Base-by-base conservation (phyloP, 2,797 vertebrate species). In the Typhlichthys eigenmanni region DNA sequence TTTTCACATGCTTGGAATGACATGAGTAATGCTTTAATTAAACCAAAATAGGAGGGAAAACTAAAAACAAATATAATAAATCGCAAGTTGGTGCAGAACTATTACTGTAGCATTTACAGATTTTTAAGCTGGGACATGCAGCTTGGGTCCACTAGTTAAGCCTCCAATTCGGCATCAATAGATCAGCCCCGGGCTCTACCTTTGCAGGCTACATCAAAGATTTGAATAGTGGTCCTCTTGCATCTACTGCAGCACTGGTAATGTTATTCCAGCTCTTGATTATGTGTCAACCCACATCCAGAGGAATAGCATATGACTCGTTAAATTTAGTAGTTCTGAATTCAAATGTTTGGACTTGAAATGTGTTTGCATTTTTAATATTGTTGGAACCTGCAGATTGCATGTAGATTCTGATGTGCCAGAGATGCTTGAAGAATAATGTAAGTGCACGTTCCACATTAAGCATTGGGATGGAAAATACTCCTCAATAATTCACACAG, bases 401-500 rank as follows among this genome's bases (percentile, higher is more conserved):
- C 34, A 52, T 8, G 4, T 66, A 68, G 10, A 62, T 50, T 49
- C 24, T 29, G 24, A 29, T 29, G 24, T 29, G 24, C 3, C 24
- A n/a, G 69, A 72, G 29, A 4, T n/a, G 62, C 46, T 13, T 64
- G 58, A 70, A 70, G 52, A 17, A 5, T 58, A 29, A 29, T 29
- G 24, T 29, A 64, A 68, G 78, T 67, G 62, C 24, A 60, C 38
- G 76, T 75, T 65, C 58, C 43, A 29, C 51, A 73, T 58, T 66
- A 68, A 68, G 75, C 72, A 72, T 58, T 34, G 60, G 66, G 74
- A 75, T 68, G 47, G 60, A 58, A 75, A 67, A 45, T 14, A 13
- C 54, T 29, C n/a, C 54, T 81, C 24, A 85, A 85, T 75, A 71
- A 68, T 68, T 57, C 10, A 81, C 50, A 7, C 14, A 49, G 13